phyloP scores from a whole-genome alignment of 2,113 vertebrate species.

The Panthera leo region DNA sequence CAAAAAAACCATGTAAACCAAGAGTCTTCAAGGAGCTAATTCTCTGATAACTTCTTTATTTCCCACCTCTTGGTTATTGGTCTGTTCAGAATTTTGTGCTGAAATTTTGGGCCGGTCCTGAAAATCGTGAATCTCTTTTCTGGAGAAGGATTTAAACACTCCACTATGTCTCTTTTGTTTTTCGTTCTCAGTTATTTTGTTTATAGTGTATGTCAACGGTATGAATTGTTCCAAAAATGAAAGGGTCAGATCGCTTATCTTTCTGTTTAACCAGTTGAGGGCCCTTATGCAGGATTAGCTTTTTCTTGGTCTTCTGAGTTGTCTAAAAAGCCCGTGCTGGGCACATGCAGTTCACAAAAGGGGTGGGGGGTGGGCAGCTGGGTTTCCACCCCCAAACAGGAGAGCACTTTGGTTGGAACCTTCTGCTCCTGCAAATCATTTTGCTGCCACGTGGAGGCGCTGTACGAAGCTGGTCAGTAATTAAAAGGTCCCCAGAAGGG shows the following conservation, averaged over 20 bases:
- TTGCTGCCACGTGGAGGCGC: neutral
- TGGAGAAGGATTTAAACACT: conserved; percentile 11
- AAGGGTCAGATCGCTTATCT: neutral
- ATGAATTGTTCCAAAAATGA: conserved; percentile 9
- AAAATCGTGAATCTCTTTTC: neutral
- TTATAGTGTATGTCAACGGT: neutral
- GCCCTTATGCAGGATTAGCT: neutral
- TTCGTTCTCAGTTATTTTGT: neutral
- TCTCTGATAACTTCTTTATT: neutral
- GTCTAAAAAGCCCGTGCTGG: neutral
- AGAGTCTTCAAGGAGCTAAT: neutral
- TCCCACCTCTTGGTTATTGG: neutral
- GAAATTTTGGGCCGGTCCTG: neutral
- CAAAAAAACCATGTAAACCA: neutral
- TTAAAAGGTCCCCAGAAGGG: neutral
- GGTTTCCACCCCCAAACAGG: neutral
- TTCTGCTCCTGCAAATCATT: neutral
- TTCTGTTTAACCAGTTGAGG: neutral
- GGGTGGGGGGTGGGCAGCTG: neutral
- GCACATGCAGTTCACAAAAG: neutral
- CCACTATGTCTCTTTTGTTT: neutral
- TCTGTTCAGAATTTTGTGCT: neutral
- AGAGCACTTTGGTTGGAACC: neutral
- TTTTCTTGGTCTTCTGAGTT: conserved; percentile 1
- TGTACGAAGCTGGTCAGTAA: neutral